phyloP scores from a whole-genome alignment of 2,888 invertebrate species.

The Drosophila engyochracea region DNA sequence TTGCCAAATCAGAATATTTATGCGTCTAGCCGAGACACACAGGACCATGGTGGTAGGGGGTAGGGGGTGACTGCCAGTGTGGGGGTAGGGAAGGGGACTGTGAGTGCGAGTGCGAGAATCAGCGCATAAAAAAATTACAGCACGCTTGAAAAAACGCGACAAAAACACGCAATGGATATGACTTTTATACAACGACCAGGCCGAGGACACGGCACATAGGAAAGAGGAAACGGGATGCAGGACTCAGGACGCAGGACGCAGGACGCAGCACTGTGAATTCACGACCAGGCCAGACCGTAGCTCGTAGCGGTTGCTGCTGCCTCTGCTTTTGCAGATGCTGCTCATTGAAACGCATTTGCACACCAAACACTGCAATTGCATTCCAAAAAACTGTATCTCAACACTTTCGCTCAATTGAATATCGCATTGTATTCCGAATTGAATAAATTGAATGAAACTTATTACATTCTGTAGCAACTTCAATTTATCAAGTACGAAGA shows the following conservation, averaged over 20 bases:
- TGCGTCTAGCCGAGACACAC: slow-evolving; percentile 74
- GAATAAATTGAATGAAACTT: too few relatives aligned
- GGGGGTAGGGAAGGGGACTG: not conserved
- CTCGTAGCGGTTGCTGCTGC: slow-evolving; percentile 4
- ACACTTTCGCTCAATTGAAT: not conserved
- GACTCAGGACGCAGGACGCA: slow-evolving; percentile 20
- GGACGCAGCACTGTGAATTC: slow-evolving; percentile 19
- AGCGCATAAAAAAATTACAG: slow-evolving; percentile 74
- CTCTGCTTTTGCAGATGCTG: slow-evolving; percentile 47
- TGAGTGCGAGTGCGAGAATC: slow-evolving; percentile 35
- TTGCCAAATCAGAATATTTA: slow-evolving; percentile 83
- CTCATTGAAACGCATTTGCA: slow-evolving; percentile 73
- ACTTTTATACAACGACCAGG: slow-evolving; percentile 72
- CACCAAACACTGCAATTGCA: slow-evolving; percentile 4
- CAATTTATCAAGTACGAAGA: not conserved
- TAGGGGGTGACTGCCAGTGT: not conserved
- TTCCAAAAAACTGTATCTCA: slow-evolving; percentile 4
- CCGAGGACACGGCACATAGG: slow-evolving; percentile 24
- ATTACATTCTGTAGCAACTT: not conserved
- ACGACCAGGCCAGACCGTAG: slow-evolving; percentile 25
- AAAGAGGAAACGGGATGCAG: slow-evolving; percentile 24
- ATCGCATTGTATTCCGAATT: not conserved
- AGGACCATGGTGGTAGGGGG: not conserved
- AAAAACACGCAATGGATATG: slow-evolving; percentile 81
- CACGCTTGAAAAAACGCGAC: slow-evolving; percentile 78